phyloP scores from a whole-genome alignment of 2,888 invertebrate genomes.

The Bombylius discolor region DNA sequence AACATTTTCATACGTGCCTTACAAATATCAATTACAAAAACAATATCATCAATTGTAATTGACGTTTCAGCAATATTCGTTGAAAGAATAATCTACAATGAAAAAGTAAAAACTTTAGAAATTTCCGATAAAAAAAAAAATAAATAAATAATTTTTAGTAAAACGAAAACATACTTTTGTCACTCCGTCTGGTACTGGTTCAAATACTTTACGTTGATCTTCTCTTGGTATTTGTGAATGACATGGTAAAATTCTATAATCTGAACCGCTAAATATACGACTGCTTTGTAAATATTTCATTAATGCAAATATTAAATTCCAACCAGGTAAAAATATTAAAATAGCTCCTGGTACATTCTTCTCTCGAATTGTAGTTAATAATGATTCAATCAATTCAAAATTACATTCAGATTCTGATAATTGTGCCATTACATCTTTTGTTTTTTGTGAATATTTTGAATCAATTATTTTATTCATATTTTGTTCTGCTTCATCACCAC shows the following conservation, averaged over 20 bases:
- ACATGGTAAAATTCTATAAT: slow-evolving; percentile 76
- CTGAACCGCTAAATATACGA: slow-evolving; percentile 51
- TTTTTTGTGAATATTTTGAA: slow-evolving; percentile 43
- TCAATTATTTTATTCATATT: slow-evolving; percentile 57
- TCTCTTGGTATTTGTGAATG: slow-evolving; percentile 95
- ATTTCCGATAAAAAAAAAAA: not conserved
- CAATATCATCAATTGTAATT: slow-evolving; percentile 96
- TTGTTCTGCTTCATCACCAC: slow-evolving; percentile 53
- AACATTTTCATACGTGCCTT: slow-evolving; percentile 96
- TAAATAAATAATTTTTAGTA: not conserved
- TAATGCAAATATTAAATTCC: slow-evolving; percentile 90
- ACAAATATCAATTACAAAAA: slow-evolving; percentile 94
- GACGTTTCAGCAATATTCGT: slow-evolving; percentile 99
- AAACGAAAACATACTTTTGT: slow-evolving; percentile 52
- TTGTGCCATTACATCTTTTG: slow-evolving; percentile 55
- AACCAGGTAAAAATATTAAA: slow-evolving; percentile 87
- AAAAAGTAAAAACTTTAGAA: not conserved
- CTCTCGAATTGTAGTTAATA: slow-evolving; percentile 52
- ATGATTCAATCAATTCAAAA: slow-evolving; percentile 80
- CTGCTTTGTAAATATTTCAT: slow-evolving; percentile 73
- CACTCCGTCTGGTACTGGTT: slow-evolving; percentile 66
- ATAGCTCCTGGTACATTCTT: slow-evolving; percentile 66
- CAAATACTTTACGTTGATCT: slow-evolving; percentile 88
- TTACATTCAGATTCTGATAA: slow-evolving; percentile 83
- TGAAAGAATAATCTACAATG: slow-evolving; percentile 71